Conservation (phyloP, 1,140 invertebrate species). For the Plectrocnemia conspersa region DNA sequence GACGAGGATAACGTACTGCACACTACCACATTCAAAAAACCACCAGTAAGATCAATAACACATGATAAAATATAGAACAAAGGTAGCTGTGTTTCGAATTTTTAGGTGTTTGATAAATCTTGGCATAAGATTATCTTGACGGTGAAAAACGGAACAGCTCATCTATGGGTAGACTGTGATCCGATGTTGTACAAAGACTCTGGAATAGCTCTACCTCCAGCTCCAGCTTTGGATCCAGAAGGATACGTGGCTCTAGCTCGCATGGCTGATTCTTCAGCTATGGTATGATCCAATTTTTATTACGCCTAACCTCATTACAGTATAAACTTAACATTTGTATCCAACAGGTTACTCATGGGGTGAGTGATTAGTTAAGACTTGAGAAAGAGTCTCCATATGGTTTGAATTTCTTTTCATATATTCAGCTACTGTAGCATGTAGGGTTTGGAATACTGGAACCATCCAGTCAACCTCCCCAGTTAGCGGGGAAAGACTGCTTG, state of each 20-base stretch:
- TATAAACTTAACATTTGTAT: slow-evolving; percentile 4
- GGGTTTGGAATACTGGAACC: no score
- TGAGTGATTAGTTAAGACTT: no score
- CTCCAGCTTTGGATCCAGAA: slow-evolving; percentile 25
- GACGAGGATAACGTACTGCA: slow-evolving; percentile 22
- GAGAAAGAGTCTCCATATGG: no score
- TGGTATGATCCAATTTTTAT: slow-evolving; percentile 7
- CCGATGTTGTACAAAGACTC: slow-evolving; percentile 39
- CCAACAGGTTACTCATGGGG: slow-evolving; percentile 27
- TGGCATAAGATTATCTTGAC: slow-evolving; percentile 79
- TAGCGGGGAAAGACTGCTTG: no score
- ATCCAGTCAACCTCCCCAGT: no score
- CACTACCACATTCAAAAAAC: slow-evolving; percentile 23
- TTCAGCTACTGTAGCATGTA: no score
- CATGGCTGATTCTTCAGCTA: neutral
- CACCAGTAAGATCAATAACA: slow-evolving; percentile 11
- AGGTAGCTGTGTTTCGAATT: neutral
- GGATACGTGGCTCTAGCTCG: slow-evolving; percentile 21
- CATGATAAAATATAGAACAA: no score
- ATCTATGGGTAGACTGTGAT: slow-evolving; percentile 68
- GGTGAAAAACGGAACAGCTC: slow-evolving; percentile 58
- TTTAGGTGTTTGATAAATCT: slow-evolving; percentile 64
- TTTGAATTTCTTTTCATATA: no score
- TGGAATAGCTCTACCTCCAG: slow-evolving; percentile 11
- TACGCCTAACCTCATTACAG: neutral